Conservation (phyloP, 2,888 invertebrate genomes). For the Metacarcinus magister region DNA sequence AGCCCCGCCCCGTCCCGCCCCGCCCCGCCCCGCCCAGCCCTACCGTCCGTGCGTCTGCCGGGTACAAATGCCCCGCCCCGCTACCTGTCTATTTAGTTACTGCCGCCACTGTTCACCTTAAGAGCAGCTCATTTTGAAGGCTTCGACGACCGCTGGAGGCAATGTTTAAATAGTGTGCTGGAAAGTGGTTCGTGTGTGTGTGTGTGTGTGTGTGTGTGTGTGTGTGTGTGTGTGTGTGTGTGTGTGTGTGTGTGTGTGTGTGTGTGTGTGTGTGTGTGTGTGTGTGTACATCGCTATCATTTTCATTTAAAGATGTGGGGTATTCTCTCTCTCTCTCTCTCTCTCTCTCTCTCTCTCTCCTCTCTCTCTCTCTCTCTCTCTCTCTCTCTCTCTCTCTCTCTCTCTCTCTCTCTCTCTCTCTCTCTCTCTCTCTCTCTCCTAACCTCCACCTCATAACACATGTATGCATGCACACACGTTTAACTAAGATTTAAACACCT, state of each 20-base stretch:
- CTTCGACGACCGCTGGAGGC: not conserved
- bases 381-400: conserved; percentile 49
- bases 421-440: conserved; percentile 21
- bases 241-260: not conserved
- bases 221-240: conserved; percentile 27
- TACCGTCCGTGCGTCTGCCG: not conserved
- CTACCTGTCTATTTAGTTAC: not conserved
- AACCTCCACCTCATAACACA: not conserved
- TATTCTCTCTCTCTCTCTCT: not conserved
- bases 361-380: not conserved
- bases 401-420: conserved; percentile 42
- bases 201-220: conserved; percentile 44
- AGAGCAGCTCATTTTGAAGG: not conserved
- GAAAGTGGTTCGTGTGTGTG: conserved; percentile 36
- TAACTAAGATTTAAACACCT: not conserved
- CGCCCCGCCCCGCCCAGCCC: conserved; percentile 32
- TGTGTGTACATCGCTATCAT: not conserved
- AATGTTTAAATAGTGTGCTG: too few relatives aligned
- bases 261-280: not conserved
- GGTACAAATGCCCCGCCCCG: conserved; percentile 34
- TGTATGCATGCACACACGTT: not conserved
- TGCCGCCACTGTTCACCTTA: not conserved
- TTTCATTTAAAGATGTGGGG: too few relatives aligned
- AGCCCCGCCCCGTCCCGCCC: not conserved
- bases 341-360: not conserved